Percentiles rank a stretch among this genome's conserved stretches.
Evolutionary conservation across 2,888 invertebrate species (phyloP).

Genomic region (Gastrophysa polygoni): DNA sequence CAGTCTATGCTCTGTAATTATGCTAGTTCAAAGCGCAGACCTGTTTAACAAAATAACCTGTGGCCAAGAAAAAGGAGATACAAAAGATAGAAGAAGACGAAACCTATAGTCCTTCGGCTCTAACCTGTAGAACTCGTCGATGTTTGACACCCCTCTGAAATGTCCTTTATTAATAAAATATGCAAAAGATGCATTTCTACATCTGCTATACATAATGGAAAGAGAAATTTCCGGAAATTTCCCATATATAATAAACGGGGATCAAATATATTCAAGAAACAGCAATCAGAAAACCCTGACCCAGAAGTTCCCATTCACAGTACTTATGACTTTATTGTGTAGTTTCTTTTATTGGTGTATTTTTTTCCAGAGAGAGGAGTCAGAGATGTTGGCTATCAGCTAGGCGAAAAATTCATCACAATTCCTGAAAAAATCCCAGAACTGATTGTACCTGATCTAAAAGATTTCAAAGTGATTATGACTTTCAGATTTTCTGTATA

Average conservation of each 20-base stretch:
- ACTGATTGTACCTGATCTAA: constrained; percentile 89
- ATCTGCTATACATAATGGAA: constrained; percentile 64
- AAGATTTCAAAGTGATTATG: constrained; percentile 69
- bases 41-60: too few relatives aligned
- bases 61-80: too few relatives aligned
- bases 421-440: constrained; percentile 92
- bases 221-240: constrained; percentile 85
- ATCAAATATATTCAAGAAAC: constrained; percentile 67
- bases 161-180: constrained; percentile 51
- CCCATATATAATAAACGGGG: constrained; percentile 78
- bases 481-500: too few relatives aligned
- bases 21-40: too few relatives aligned
- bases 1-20: too few relatives aligned
- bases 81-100: too few relatives aligned
- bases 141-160: too few relatives aligned
- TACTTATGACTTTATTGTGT: constrained; percentile 43
- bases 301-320: constrained; percentile 72
- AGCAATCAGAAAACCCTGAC: constrained; percentile 63
- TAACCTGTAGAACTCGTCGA: too few relatives aligned
- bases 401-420: constrained; percentile 64
- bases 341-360: neutral
- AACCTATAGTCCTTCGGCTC: too few relatives aligned
- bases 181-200: constrained; percentile 62
- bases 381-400: constrained; percentile 67
- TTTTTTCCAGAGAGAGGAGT: constrained; percentile 69